Evolutionary conservation across 2,113 vertebrate genomes (phyloP), one percentile per base, ranked within the genome.

Genomic region (Scortum barcoo): DNA sequence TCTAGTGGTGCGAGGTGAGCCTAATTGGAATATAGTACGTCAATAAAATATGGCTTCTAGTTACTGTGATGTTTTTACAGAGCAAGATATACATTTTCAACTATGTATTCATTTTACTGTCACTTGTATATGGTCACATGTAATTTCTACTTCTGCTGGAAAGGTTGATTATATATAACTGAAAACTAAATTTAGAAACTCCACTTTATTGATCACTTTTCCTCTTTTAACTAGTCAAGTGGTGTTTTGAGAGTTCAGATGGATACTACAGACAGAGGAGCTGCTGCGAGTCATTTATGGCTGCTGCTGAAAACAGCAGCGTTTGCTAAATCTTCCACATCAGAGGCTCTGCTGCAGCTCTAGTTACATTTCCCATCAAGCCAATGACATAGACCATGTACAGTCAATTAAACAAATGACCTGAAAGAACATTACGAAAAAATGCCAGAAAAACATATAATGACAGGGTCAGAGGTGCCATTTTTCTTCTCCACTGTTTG

Each of bases 351-450:
- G 46, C 66, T 66, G 44, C 44, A 76, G 63, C 13, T 73, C 7
- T 20, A 36, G 57, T 46, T 76, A 72, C 72, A 50, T 60, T 70
- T 58, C 44, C 17, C 57, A 77, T 0, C 17, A 16, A 63, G 20
- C 9, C 38, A 50, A 1, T 77, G 68, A 75, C 36, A 61, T 30
- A 38, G 65, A 54, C 44, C 69, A 40, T 53, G 13, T 38, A 12
- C 4, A 24, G 28, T 28, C 28, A 56, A 40, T 46, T 42, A 77
- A 74, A 76, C 7, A 22, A 80, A 36, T 83, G 1, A 10, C 44
- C 67, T 57, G 40, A 70, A 73, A 42, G 48, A 44, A 63, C 44
- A 54, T 17, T 40, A 28, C 17, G 36, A 60, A 54, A 70, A 65
- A 60, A 22, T 48, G 4, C 20, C 28, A 24, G 13, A 63, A 48